Evolutionary conservation across 2,113 vertebrate genomes (phyloP), one percentile per base, ranked within the genome.

Genomic region (Petroica traversi): DNA sequence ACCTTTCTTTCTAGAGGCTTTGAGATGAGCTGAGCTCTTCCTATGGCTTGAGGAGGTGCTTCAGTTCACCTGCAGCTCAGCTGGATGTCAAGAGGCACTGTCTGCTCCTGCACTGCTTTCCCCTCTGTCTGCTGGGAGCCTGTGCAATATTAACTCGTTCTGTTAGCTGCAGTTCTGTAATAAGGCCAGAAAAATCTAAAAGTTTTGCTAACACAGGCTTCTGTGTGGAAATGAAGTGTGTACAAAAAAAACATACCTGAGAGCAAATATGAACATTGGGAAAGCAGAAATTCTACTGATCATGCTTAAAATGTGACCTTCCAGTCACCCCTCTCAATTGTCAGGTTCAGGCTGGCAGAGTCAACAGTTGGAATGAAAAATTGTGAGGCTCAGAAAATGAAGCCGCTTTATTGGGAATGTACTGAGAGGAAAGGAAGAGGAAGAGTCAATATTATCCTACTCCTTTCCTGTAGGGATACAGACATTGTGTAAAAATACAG

Each of bases 301-400:
- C 19, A 4, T 13, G 38, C 28, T 68, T 51, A 80, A 90, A 80
- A 43, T 18, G 6, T 66, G 82, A 77, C 61, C 52, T 76, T 79
- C 40, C 33, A 16, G 33, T 92, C 84, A 33, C 15, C 12, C 23
- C 46, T 52, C 51, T 67, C 34, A 81, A 1, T 52, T 85, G 43
- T 85, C 19, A 79, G 76, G 19, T 89, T 89, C 66, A 75, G 76
- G 36, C 8, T 85, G 54, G 24, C 43, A 89, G 64, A 62, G 34
- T 49, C 24, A n/a, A 49, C 14, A 59, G 12, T 1, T 79, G 41
- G 45, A 89, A 89, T 46, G 46, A 79, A 89, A 91, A 48, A 58
- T 5, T 40, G 10, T 38, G 46, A 85, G 31, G 29, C 25, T 84
- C 29, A 72, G 86, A 86, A 86, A 58, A 10, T 33, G 59, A 81